Base-by-base conservation (phyloP, 2,113 vertebrate species). In the Bufo bufo region DNA sequence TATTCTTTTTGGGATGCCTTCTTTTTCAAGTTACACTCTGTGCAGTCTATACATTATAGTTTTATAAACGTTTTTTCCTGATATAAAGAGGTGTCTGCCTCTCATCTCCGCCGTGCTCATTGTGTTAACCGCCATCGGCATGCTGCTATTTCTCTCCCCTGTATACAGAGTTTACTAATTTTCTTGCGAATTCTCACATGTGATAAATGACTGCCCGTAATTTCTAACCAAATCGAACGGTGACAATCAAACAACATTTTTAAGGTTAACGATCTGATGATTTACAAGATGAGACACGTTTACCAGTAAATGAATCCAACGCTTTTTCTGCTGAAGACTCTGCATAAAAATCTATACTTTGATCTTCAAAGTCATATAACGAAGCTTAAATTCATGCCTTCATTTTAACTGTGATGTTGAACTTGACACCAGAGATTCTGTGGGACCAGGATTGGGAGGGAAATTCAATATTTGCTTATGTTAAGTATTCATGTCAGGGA, bases 281-380 rank as follows among this genome's bases (percentile, higher is more conserved):
- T 84, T 71, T 71, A 84, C 82, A 83, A 83, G 63, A 83, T 69
- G 63, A 71, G 82, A 50, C 43, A 84, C n/a, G n/a, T 84, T 84
- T n/a, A 71, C 63, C 63, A 49, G n/a, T 54, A 84, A 84, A 84
- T 71, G 63, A 71, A 54, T 84, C 47, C 50, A 69, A 84, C 49
- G 9, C n/a, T 33, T 23, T 33, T 71, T 23, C 82, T 23, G 45
- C 59, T 50, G 59, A 82, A 50, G 49, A 82, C 19, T 82, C 63
- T 13, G 47, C 54, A 84, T 71, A 84, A 71, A 50, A 71, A 66
- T 69, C 49, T 54, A 52, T 84, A 84, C 23, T 71, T 84, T 84
- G 63, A 84, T 84, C 82, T 50, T 52, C 5, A 66, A 71, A 84
- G 82, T 71, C 49, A 16, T 54, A 84, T 1, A 69, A 84, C 14